phyloP scores from a whole-genome alignment of 2,797 vertebrate species.

The Spheniscus humboldti region DNA sequence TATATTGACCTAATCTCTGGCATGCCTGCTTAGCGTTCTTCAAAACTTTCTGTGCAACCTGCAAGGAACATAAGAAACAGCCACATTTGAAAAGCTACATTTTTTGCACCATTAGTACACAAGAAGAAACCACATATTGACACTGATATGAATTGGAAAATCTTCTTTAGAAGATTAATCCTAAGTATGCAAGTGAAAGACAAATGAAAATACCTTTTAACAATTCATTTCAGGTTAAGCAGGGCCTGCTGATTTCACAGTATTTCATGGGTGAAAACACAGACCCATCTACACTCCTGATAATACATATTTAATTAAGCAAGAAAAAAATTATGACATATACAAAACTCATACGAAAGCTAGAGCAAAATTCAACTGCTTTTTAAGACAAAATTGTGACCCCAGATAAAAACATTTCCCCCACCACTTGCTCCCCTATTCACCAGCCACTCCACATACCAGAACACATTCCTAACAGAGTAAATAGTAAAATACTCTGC shows the following conservation, averaged over 20 bases:
- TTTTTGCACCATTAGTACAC: background rate
- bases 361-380: background rate
- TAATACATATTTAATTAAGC: background rate
- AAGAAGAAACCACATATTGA: background rate
- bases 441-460: background rate
- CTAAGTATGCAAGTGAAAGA: background rate
- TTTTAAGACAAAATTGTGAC: background rate
- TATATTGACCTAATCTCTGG: constrained; percentile 90
- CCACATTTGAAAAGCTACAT: background rate
- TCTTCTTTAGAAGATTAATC: background rate
- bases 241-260: background rate
- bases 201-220: background rate
- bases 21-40: constrained; percentile 95
- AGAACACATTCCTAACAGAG: background rate
- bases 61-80: background rate
- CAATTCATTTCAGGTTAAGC: background rate
- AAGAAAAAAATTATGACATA: background rate
- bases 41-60: constrained; percentile 95
- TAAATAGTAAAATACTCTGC: background rate
- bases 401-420: background rate
- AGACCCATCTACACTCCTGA: background rate
- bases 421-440: background rate
- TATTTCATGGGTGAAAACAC: background rate
- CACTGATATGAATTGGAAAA: background rate
- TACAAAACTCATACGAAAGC: background rate